Percentiles rank a stretch among this genome's conserved stretches.
Evolutionary conservation across 2,113 vertebrate species (phyloP).

Genomic region (Petromus typicus): DNA sequence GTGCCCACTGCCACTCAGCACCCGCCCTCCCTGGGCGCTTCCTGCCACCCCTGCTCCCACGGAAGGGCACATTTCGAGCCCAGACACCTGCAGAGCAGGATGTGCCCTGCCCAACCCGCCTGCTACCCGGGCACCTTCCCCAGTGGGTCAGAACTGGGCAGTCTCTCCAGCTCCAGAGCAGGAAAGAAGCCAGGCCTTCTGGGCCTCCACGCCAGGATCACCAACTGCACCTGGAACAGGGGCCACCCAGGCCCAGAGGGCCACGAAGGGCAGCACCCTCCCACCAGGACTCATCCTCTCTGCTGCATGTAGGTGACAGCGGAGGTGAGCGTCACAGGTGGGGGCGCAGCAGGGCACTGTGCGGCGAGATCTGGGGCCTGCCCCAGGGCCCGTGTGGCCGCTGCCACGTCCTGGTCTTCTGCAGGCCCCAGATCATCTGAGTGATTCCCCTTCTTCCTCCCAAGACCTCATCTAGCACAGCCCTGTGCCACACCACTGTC

Average conservation of each 20-base stretch:
- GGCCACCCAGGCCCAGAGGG: background rate
- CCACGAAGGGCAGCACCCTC: background rate
- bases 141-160: rapidly evolving
- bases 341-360: too few species aligned
- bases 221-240: background rate
- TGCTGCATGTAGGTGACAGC: background rate
- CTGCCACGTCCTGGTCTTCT: too few species aligned
- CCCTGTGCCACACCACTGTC: too few species aligned
- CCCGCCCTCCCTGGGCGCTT: background rate
- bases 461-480: too few species aligned
- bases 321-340: background rate
- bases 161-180: background rate
- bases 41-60: background rate
- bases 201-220: background rate
- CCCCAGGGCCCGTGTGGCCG: too few species aligned
- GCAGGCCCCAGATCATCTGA: too few species aligned
- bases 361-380: too few species aligned
- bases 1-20: background rate
- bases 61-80: background rate
- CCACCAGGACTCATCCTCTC: background rate
- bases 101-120: background rate
- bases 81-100: background rate
- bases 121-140: background rate
- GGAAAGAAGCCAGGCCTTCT: background rate
- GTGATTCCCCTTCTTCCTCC: too few species aligned